Percentiles rank a stretch among this genome's conserved stretches.
Conservation (phyloP, 2,797 vertebrate species). For the Sebastes miniatus region DNA sequence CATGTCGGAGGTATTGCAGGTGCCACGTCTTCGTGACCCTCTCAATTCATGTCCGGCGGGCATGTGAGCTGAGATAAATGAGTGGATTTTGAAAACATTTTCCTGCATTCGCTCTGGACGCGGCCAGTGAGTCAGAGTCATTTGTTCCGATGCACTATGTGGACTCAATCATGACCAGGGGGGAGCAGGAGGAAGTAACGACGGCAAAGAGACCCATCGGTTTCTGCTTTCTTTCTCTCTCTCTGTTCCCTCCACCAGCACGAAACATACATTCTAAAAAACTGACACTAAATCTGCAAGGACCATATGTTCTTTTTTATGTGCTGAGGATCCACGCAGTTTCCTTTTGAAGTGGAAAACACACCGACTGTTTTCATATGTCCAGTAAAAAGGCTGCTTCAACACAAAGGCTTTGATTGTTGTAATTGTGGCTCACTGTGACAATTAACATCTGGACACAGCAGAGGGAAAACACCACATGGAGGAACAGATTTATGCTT, state of each 20-base stretch:
- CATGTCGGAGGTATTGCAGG: background rate
- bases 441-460: slow-evolving; percentile 56
- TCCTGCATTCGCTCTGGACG: background rate
- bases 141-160: slow-evolving; percentile 15
- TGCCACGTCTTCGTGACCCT: background rate
- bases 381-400: slow-evolving; percentile 20
- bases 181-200: background rate
- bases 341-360: slow-evolving; percentile 30
- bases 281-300: slow-evolving; percentile 30
- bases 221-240: background rate
- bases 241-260: background rate
- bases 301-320: slow-evolving; percentile 16
- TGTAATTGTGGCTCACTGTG: slow-evolving; percentile 39
- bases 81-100: slow-evolving; percentile 16
- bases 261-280: background rate
- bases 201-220: background rate
- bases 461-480: slow-evolving; percentile 5
- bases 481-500: slow-evolving; percentile 42
- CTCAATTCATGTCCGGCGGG: background rate
- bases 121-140: slow-evolving; percentile 16
- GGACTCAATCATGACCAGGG: slow-evolving; percentile 24
- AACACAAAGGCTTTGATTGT: slow-evolving; percentile 44
- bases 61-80: background rate
- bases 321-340: background rate
- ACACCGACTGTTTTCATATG: slow-evolving; percentile 31